Evolutionary conservation across 2,888 invertebrate species (phyloP).

Genomic region (Prenolepis imparis): DNA sequence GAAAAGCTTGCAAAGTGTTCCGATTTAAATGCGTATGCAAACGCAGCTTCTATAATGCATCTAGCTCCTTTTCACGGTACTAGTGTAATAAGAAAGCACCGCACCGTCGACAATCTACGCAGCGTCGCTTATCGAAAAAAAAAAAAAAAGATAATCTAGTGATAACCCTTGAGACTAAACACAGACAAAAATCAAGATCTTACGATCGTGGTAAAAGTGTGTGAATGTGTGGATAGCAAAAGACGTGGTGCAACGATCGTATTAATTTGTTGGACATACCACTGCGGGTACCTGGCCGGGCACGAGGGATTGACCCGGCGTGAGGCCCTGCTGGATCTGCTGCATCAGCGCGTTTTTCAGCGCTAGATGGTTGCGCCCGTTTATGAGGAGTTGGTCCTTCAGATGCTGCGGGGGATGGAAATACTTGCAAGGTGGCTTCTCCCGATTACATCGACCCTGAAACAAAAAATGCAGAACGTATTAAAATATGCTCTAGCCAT

Average conservation of each 20-base stretch:
- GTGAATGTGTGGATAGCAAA: constrained; percentile 77
- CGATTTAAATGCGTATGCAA: background rate
- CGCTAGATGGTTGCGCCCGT: constrained; percentile 99
- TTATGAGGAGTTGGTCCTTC: constrained; percentile 99
- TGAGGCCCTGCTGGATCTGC: constrained; percentile 93
- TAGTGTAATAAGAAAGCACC: constrained; percentile 23
- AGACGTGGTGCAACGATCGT: constrained; percentile 75
- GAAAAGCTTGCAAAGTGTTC: constrained; percentile 20
- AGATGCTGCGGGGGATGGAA: constrained; percentile 99
- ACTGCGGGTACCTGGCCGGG: constrained; percentile 97
- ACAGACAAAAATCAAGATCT: constrained; percentile 74
- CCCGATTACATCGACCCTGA: constrained; percentile 99
- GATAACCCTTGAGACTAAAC: constrained; percentile 73
- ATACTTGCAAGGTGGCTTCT: constrained; percentile 99
- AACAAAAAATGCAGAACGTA: constrained; percentile 78
- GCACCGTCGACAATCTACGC: constrained; percentile 66
- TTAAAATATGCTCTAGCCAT: background rate
- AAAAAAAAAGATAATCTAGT: constrained; percentile 67
- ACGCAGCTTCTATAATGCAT: constrained; percentile 2
- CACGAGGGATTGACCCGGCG: constrained; percentile 95
- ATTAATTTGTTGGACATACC: constrained; percentile 89
- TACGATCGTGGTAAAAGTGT: constrained; percentile 74
- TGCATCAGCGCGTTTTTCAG: constrained; percentile 99
- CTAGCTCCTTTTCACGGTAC: constrained; percentile 3
- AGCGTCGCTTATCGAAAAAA: constrained; percentile 65